Base-by-base conservation (phyloP, 2,888 invertebrate genomes). In the Erebia ligea region DNA sequence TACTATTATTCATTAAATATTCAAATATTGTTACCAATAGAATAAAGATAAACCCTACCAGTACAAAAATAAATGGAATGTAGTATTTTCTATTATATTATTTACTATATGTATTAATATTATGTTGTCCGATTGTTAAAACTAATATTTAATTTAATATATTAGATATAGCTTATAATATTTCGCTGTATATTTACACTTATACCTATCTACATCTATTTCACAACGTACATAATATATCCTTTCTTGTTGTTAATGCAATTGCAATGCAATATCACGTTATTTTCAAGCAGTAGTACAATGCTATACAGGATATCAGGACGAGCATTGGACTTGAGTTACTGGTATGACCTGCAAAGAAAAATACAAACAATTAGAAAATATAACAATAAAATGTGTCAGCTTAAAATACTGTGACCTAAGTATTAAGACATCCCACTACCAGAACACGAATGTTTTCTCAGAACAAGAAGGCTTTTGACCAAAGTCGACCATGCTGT, bases 241-340 rank as follows among this genome's bases (percentile, higher is more conserved):
- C n/a, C n/a, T 15, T 15, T 48, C 17, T 62, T 59, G 9, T 3
- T 17, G n/a, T 17, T 25, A 48, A 25, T 62, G 48, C 68, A 66
- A 48, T 40, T 62, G 48, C 68, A 66, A 48, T 67, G 17, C 50
- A 65, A 42, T 61, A 74, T 84, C 82, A 86, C 79, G 80, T 83
- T 1, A 76, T 75, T 73, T 80, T 79, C 75, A 80, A 78, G 52
- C 68, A 78, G 77, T 68, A 81, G 34, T 63, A 81, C 21, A 72
- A 5, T 8, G 64, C 21, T 54, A 76, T 67, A 5, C 76, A 57
- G 19, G 56, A 75, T 25, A 73, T 17, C 13, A 80, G 13, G 17
- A 81, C 52, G 48, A 78, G 72, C 17, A 70, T 48, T 10, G 76
- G 68, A 9, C 78, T 68, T 0, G 75, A 69, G 1, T 71, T 50